These are phyloP conservation scores for Leuciscus waleckii DNA, from an alignment of 2,797 vertebrate species.

Conservation along the genomic window DNA sequence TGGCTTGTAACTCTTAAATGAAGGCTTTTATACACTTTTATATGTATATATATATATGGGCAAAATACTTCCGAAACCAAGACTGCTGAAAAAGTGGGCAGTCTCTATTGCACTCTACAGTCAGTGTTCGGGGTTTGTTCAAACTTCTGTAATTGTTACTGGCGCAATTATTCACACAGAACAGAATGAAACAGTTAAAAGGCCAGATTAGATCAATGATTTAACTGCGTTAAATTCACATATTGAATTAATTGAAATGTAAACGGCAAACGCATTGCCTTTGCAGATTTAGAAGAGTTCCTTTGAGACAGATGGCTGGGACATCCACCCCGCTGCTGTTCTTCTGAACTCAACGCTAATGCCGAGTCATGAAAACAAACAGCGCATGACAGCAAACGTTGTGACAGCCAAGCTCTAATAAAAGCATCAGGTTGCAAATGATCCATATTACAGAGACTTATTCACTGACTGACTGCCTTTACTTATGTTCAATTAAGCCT, in stretches of 20 bases:
- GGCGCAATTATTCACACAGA: background rate
- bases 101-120: background rate
- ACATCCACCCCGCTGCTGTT: constrained; percentile 36
- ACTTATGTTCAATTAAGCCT: constrained; percentile 8
- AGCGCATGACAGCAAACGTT: constrained; percentile 22
- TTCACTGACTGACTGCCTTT: constrained; percentile 16
- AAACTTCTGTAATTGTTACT: background rate
- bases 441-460: constrained; percentile 19
- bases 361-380: constrained; percentile 32
- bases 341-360: constrained; percentile 31
- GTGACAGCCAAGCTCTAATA: constrained; percentile 34
- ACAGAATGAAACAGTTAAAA: background rate
- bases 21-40: too few relatives aligned
- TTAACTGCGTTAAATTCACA: background rate
- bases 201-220: background rate
- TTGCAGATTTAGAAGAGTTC: background rate
- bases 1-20: too few relatives aligned
- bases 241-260: background rate
- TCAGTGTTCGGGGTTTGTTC: background rate
- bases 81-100: background rate
- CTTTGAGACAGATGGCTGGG: constrained; percentile 34
- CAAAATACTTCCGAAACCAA: background rate
- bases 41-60: too few relatives aligned
- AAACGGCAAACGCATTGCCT: background rate
- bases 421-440: constrained; percentile 32